phyloP scores from a whole-genome alignment of 1,140 invertebrate species.

The Diabrotica virgifera region DNA sequence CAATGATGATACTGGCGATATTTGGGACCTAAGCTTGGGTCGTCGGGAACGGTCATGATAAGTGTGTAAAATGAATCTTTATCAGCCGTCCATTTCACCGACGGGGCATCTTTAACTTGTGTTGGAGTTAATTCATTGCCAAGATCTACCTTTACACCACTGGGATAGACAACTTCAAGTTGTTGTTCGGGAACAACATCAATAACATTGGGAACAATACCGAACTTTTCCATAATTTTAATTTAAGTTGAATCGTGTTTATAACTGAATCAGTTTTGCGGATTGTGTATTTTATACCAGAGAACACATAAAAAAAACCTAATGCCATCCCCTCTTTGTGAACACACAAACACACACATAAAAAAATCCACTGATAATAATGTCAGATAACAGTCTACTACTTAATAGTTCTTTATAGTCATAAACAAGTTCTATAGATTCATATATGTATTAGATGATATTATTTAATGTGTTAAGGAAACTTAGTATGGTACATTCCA shows the following conservation, averaged over 20 bases:
- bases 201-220: slow-evolving; percentile 53
- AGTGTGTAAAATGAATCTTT: slow-evolving; percentile 69
- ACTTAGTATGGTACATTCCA: too few species aligned
- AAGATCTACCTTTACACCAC: slow-evolving; percentile 57
- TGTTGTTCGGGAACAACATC: slow-evolving; percentile 43
- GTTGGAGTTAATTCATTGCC: slow-evolving; percentile 76
- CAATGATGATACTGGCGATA: slow-evolving; percentile 89
- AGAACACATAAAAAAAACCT: too few species aligned
- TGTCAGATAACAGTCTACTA: too few species aligned
- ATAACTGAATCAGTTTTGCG: too few species aligned
- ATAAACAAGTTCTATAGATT: too few species aligned
- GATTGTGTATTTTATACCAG: too few species aligned
- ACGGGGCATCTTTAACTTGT: slow-evolving; percentile 66
- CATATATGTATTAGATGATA: too few species aligned
- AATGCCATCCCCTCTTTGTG: too few species aligned
- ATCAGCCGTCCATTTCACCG: slow-evolving; percentile 62
- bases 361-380: too few species aligned
- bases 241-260: slow-evolving; percentile 26
- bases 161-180: slow-evolving; percentile 47
- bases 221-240: slow-evolving; percentile 50
- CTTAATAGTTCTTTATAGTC: too few species aligned
- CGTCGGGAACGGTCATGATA: slow-evolving; percentile 83
- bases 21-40: slow-evolving; percentile 76
- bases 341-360: too few species aligned
- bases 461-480: too few species aligned